Conservation (phyloP, 2,113 vertebrate species). For the Aleadryas rufinucha region DNA sequence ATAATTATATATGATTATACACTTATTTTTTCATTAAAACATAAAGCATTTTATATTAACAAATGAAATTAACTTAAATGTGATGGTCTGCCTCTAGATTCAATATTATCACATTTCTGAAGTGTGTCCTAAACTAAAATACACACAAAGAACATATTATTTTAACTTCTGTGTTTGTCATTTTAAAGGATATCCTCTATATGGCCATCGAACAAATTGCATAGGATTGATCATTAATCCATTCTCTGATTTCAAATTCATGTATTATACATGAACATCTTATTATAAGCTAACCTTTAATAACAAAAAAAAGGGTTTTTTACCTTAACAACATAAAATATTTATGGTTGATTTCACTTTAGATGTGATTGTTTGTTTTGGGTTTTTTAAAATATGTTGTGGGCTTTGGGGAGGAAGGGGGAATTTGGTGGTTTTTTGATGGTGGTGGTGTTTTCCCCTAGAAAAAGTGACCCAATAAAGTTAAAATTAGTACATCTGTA, state of each 20-base stretch:
- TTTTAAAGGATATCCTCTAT: neutral
- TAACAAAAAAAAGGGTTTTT: neutral
- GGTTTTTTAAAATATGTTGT: accelerated
- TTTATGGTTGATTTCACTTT: neutral
- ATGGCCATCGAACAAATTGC: accelerated
- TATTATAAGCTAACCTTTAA: neutral
- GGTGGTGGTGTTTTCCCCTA: accelerated
- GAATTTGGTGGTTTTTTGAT: neutral
- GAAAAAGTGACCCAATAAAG: neutral
- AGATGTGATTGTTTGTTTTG: neutral
- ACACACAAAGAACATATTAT: neutral
- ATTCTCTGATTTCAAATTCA: neutral
- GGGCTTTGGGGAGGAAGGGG: accelerated
- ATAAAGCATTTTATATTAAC: neutral
- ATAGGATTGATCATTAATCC: neutral
- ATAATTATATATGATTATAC: neutral
- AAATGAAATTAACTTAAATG: neutral
- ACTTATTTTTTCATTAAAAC: neutral
- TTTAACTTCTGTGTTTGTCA: neutral
- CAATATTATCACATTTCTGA: neutral
- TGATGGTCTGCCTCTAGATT: neutral
- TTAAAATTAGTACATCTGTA: accelerated
- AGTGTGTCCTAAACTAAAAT: neutral
- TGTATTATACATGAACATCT: accelerated
- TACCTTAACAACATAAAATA: neutral